These are phyloP conservation scores for Ammodytes marinus DNA, from an alignment of 2,113 vertebrate species.

Conservation along the genomic window DNA sequence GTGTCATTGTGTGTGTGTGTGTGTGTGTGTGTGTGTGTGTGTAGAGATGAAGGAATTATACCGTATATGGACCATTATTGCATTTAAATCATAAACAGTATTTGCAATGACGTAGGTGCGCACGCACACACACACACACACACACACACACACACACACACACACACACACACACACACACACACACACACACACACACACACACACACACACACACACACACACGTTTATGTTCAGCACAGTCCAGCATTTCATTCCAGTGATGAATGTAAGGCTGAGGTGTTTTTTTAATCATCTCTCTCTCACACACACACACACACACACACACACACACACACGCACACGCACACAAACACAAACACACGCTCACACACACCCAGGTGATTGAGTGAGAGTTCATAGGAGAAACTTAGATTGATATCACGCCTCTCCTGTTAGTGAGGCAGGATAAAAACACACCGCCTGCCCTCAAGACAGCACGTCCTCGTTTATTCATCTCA, in stretches of 20 bases:
- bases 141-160: background rate
- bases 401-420: conserved; percentile 56
- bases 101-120: background rate
- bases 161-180: conserved; percentile 5
- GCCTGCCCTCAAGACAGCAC: conserved; percentile 1
- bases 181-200: conserved; percentile 11
- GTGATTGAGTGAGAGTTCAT: conserved; percentile 53
- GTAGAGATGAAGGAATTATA: background rate
- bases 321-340: too few species aligned
- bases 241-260: conserved; percentile 22
- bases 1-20: background rate
- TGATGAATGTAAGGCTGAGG: conserved; percentile 54
- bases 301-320: background rate
- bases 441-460: conserved; percentile 3
- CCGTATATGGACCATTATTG: conserved; percentile 30
- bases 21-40: conserved; percentile 11
- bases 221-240: conserved; percentile 31
- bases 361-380: background rate
- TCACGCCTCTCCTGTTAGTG: conserved; percentile 26
- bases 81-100: conserved; percentile 30
- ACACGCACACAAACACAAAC: too few species aligned
- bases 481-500: background rate
- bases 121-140: background rate
- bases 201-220: conserved; percentile 22
- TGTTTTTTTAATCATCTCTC: conserved; percentile 55